Base-by-base conservation (phyloP, 2,113 vertebrate genomes). In the Donacobius atricapilla region DNA sequence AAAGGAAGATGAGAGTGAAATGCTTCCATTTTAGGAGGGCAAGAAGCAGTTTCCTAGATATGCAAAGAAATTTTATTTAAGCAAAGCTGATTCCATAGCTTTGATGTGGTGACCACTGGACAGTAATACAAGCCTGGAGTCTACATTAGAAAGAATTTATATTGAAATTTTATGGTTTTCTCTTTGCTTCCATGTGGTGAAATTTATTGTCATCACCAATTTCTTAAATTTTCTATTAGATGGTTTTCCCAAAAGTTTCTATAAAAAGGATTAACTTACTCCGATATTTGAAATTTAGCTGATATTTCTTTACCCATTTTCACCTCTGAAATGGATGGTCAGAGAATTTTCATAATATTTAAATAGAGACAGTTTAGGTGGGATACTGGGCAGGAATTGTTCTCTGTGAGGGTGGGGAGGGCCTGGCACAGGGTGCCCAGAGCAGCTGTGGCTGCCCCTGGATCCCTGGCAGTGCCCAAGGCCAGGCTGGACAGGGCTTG, bases 401-500 rank as follows among this genome's bases (percentile, higher is more conserved):
- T 56, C 11, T 6, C 50, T 22, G 11, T 2, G 9, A 64, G 31
- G 16, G 21, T 31, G 57, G 7, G 1, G 0, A 31, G 30, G 9
- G 16, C n/a, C 25, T 71, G 48, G 57, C 57, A 64, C 21, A 71
- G n/a, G 22, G 4, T 70, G 13, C 16, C 48, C 65, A 64, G 40
- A 48, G 42, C 0, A 80, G 50, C 42, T 80, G 35, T 15, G 42
- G 31, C 21, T 79, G 25, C 11, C 17, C 24, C 35, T 63, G 57
- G 11, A 50, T 42, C 50, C 17, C 18, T 88, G 50, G 31, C 0
- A 44, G 21, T 72, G 42, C 0, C 37, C 58, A 31, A 42, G 22
- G 42, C 35, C 30, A 35, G 75, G 56, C 0, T 70, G n/a, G 40
- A 40, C 0, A 0, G 28, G 28, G 8, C 22, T 69, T 28, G 33